Base-by-base conservation (phyloP, 1,140 invertebrate species). In the Drosophila pachea region DNA sequence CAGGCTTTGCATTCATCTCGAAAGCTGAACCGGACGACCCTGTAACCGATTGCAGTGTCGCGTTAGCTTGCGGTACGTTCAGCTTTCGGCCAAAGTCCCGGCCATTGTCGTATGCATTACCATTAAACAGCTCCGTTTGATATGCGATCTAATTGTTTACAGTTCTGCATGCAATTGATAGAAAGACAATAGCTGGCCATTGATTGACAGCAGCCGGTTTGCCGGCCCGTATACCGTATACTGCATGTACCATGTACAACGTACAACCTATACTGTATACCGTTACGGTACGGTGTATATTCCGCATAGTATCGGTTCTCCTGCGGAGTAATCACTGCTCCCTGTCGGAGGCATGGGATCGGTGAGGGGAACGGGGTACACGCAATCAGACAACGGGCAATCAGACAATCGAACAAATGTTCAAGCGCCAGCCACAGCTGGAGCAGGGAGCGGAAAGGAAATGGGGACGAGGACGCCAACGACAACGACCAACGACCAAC, bases 131-230 rank as follows among this genome's bases (percentile, higher is more conserved):
- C 42, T 45, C 32, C 61, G 47, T 53, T 50, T 49, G 45, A 58
- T 65, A 49, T 56, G 62, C 33, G 22, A 65, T 58, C 43, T 33
- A 65, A 65, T 58, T 66, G 47, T 66, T 58, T 12, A 12, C 36
- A 58, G 29, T 64, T 35, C 14, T 31, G 11, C 32, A 14, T 48
- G 62, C 33, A 38, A 31, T 55, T 63, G 40, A 32, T 12, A 11
- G 12, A 35, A 54, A 33, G 49, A 33, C 29, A 38, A 14, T 32
- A 36, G 14, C 5, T 31, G 63, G 12, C 22, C 58, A 55, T 54
- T 68, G 66, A 68, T 68, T 68, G 66, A 55, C 65, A 55, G 42
- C 59, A 68, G 59, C 11, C 35, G 16, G 12, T 7, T 7, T 7
- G 32, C 14, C 49, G 16, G 49, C 35, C 7, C 12, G 22, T 22